Evolutionary conservation across 2,113 vertebrate species (phyloP).

Genomic region (Gobio gobio): DNA sequence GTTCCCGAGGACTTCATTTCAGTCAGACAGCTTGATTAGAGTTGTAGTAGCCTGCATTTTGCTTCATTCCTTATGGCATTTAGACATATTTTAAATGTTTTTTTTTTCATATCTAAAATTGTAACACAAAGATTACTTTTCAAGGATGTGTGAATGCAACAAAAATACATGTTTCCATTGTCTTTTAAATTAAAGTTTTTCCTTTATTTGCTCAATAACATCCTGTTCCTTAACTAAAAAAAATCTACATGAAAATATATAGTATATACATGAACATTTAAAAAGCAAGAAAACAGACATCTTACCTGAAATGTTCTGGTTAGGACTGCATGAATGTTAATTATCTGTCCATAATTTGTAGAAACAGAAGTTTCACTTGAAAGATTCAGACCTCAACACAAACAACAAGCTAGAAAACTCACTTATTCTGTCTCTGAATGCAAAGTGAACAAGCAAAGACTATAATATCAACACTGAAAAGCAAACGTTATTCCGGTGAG

Average conservation of each 20-base stretch:
- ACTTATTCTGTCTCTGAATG: not conserved
- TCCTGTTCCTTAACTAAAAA: not conserved
- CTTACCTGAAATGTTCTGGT: slow-evolving; percentile 29
- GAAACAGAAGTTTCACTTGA: not conserved
- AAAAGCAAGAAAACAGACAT: not conserved
- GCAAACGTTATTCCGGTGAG: slow-evolving; percentile 18
- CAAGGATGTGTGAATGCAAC: not conserved
- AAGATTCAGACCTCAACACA: not conserved
- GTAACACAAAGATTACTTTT: not conserved
- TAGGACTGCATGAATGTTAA: not conserved
- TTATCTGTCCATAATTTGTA: not conserved
- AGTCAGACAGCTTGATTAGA: not conserved
- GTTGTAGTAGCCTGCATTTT: not conserved
- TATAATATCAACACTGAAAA: slow-evolving; percentile 18
- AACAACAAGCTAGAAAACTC: not conserved
- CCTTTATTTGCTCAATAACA: not conserved
- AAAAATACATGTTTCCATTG: not conserved
- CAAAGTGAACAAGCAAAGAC: not conserved
- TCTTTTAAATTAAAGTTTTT: not conserved
- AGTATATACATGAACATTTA: not conserved
- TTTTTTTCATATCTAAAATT: not conserved
- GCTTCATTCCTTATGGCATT: not conserved
- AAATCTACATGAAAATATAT: not conserved
- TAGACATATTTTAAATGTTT: not conserved
- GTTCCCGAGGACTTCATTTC: not conserved